Evolutionary conservation across 1,140 invertebrate genomes (phyloP).

Genomic region (Himalopsyche phryganea): DNA sequence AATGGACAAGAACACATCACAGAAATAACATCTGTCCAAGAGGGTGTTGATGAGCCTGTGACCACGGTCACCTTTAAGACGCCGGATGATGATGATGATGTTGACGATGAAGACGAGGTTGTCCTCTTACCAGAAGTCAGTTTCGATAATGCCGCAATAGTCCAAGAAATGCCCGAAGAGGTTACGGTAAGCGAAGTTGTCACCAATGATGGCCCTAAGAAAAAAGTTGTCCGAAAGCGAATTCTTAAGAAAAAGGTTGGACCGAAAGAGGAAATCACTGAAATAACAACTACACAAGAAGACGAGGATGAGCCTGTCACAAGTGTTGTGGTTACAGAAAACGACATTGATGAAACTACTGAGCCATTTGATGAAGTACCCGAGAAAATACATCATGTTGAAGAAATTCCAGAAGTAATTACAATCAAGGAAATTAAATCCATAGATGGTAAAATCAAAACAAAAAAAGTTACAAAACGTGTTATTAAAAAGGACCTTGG

Average conservation of each 20-base stretch:
- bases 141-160: constrained; percentile 6
- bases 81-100: too few relatives aligned
- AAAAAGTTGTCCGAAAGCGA: constrained; percentile 6
- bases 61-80: constrained; percentile 31
- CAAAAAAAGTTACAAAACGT: constrained; percentile 25
- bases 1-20: constrained; percentile 44
- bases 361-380: neutral
- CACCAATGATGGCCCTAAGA: neutral
- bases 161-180: constrained; percentile 18
- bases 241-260: constrained; percentile 13
- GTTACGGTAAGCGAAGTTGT: constrained; percentile 4
- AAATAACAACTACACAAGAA: constrained; percentile 28
- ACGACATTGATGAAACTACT: neutral
- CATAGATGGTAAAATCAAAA: constrained; percentile 32
- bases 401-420: constrained; percentile 44
- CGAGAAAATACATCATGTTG: constrained; percentile 10
- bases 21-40: constrained; percentile 44
- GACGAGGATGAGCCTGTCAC: constrained; percentile 29
- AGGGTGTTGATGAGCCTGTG: constrained; percentile 33
- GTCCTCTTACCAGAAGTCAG: constrained; percentile 13
- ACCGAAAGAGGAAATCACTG: constrained; percentile 8
- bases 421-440: constrained; percentile 13
- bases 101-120: neutral
- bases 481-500: constrained; percentile 25
- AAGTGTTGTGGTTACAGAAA: constrained; percentile 9